These are phyloP conservation scores for Piprites chloris DNA, from an alignment of 2,113 vertebrate genomes.

Conservation along the genomic window DNA sequence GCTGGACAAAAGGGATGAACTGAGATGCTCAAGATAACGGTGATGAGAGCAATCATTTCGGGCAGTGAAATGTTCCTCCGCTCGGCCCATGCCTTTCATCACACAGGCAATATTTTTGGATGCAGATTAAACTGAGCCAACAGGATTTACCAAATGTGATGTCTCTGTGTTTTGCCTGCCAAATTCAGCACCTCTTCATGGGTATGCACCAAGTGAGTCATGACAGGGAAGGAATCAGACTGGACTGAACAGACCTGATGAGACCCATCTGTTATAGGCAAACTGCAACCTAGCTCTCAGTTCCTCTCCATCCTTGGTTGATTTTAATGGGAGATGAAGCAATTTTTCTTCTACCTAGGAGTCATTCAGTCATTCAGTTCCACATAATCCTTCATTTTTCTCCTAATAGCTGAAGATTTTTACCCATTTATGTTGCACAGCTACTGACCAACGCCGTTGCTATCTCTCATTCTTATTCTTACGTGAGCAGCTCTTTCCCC, in stretches of 20 bases:
- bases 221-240: neutral
- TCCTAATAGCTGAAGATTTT: neutral
- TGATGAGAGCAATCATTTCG: neutral
- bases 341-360: neutral
- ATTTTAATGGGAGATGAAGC: neutral
- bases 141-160: constrained; percentile 24
- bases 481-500: neutral
- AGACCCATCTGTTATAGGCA: neutral
- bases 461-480: neutral
- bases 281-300: neutral
- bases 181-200: constrained; percentile 20
- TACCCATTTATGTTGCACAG: neutral
- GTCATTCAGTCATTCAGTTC: neutral
- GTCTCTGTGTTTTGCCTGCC: constrained; percentile 30
- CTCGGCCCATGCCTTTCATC: neutral
- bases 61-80: neutral
- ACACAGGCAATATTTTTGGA: neutral
- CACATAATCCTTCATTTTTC: neutral
- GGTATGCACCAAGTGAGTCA: neutral
- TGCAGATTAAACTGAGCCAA: constrained; percentile 42
- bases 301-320: neutral
- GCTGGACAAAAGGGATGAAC: neutral
- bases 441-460: neutral
- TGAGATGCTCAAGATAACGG: neutral
- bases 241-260: neutral